Evolutionary conservation across 2,797 vertebrate species (phyloP).

Genomic region (Rhincodon typus): DNA sequence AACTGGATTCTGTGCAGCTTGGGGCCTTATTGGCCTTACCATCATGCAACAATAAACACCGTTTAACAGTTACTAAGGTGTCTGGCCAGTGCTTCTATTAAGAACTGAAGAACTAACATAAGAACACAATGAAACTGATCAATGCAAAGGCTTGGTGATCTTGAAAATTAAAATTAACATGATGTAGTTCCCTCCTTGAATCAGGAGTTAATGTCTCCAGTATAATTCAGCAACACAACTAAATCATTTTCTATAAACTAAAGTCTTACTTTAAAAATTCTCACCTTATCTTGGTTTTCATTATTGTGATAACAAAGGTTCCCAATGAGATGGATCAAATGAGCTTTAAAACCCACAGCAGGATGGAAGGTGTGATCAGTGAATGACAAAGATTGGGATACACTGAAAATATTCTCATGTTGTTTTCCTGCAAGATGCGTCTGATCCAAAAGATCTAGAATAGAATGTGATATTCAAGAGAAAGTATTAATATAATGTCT

Average conservation of each 20-base stretch:
- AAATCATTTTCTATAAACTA: neutral
- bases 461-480: neutral
- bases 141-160: neutral
- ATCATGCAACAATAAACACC: no score
- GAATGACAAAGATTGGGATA: constrained; percentile 59
- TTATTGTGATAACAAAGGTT: constrained; percentile 79
- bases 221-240: neutral
- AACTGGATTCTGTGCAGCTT: no score
- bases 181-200: neutral
- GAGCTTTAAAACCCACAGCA: constrained; percentile 81
- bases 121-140: no score
- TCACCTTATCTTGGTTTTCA: constrained; percentile 85
- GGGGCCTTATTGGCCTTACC: no score
- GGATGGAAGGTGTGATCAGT: constrained; percentile 54
- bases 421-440: constrained; percentile 74
- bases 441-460: constrained; percentile 72
- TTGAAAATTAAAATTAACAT: neutral
- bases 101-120: no score
- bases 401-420: constrained; percentile 71
- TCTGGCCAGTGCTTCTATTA: no score
- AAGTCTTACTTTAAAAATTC: constrained; percentile 11
- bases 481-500: neutral
- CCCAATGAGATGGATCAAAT: constrained; percentile 87
- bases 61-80: no score
- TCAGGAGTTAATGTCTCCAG: no score